phyloP scores from a whole-genome alignment of 2,888 invertebrate species.

The Pollenia amentaria region DNA sequence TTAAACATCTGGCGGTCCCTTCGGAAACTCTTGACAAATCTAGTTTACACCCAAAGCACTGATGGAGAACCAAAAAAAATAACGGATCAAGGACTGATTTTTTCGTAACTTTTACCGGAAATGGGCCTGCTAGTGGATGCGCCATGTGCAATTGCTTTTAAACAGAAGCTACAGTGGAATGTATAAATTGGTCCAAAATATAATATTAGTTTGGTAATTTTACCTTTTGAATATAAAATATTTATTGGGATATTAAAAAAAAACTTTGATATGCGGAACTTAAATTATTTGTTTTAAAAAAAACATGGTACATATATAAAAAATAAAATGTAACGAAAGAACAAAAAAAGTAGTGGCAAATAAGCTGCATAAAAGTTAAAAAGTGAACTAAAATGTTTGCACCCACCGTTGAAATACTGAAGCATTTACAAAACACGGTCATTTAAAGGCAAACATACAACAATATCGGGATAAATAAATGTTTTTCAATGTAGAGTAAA shows the following conservation, averaged over 20 bases:
- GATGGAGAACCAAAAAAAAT: no score
- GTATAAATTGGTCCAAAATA: not conserved
- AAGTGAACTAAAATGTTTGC: slow-evolving; percentile 3
- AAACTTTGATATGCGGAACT: slow-evolving; percentile 60
- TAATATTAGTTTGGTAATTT: not conserved
- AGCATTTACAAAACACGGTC: slow-evolving; percentile 22
- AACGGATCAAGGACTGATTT: no score
- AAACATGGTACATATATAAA: slow-evolving; percentile 1
- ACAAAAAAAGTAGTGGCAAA: not conserved
- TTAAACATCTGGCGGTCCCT: no score
- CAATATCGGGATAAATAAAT: not conserved
- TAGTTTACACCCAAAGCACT: no score
- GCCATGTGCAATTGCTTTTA: no score
- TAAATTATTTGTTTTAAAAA: slow-evolving; percentile 23
- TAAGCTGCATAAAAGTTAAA: slow-evolving; percentile 8
- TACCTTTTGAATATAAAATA: not conserved
- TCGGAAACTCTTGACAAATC: no score
- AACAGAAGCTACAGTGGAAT: no score
- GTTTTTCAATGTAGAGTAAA: not conserved
- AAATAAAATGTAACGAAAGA: slow-evolving; percentile 14
- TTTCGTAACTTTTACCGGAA: no score
- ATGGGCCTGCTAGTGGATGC: no score
- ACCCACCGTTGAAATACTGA: slow-evolving; percentile 48
- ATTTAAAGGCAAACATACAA: not conserved
- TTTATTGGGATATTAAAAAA: slow-evolving; percentile 7